These are phyloP conservation scores for Hippocampus guttulatus DNA, from an alignment of 2,113 vertebrate species.

Conservation along the genomic window DNA sequence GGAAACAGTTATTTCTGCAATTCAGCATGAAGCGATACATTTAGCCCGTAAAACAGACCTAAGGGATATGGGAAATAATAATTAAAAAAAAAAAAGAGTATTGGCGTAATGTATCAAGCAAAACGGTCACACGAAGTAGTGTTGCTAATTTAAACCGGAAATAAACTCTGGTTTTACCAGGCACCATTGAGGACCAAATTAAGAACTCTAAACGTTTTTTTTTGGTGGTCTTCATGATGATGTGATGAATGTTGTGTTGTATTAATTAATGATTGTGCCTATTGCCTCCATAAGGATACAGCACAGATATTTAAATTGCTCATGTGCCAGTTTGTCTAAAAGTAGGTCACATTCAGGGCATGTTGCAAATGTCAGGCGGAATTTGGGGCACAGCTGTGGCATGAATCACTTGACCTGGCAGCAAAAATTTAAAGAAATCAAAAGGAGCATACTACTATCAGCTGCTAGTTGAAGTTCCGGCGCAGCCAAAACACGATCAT, in stretches of 20 bases:
- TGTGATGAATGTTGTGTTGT: slow-evolving; percentile 23
- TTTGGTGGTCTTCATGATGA: slow-evolving; percentile 19
- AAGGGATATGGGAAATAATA: not conserved
- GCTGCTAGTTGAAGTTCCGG: not conserved
- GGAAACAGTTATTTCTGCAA: not conserved
- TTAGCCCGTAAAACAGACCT: not conserved
- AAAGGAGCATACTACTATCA: not conserved
- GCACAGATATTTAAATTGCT: not conserved
- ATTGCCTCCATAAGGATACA: slow-evolving; percentile 13
- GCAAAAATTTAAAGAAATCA: not conserved
- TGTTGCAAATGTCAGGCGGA: slow-evolving; percentile 14
- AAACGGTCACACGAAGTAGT: not conserved
- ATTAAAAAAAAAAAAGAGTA: not conserved
- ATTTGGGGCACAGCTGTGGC: slow-evolving; percentile 29
- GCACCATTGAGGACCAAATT: slow-evolving; percentile 38
- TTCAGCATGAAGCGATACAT: not conserved
- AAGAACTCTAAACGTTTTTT: slow-evolving; percentile 9
- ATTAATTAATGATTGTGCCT: slow-evolving; percentile 8
- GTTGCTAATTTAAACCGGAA: not conserved
- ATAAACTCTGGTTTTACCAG: slow-evolving; percentile 16
- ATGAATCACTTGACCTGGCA: not conserved
- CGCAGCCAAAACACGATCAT: not conserved
- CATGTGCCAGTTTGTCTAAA: slow-evolving; percentile 20
- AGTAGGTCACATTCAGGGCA: slow-evolving; percentile 37
- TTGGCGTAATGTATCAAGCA: not conserved